Percentiles rank a stretch among this genome's conserved stretches.
phyloP scores from a whole-genome alignment of 2,888 invertebrate genomes.

The Notodonta ziczac region DNA sequence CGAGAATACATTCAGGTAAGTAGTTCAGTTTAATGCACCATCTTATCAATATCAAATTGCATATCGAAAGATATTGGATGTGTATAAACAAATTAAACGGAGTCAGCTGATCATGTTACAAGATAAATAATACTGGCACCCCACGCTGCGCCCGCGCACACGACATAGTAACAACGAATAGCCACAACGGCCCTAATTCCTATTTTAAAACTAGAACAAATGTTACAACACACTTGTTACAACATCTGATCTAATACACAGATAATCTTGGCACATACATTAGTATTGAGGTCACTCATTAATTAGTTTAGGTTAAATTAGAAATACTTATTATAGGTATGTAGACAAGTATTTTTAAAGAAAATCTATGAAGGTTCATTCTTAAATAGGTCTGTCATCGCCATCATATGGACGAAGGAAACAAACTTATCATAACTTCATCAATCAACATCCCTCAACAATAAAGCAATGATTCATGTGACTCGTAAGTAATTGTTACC shows the following conservation, averaged over 20 bases:
- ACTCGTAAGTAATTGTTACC: conserved; percentile 11
- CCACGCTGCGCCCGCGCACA: conserved; percentile 15
- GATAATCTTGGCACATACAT: not conserved
- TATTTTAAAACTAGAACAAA: conserved; percentile 20
- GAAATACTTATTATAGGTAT: not conserved
- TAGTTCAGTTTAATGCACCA: too few relatives aligned
- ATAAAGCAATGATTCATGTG: conserved; percentile 19
- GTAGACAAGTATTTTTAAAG: too few relatives aligned
- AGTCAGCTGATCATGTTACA: conserved; percentile 9
- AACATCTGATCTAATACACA: not conserved
- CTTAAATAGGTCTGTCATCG: too few relatives aligned
- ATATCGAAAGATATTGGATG: not conserved
- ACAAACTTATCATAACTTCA: not conserved
- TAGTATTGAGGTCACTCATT: not conserved
- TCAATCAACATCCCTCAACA: not conserved
- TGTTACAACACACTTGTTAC: conserved; percentile 12
- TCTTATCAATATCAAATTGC: not conserved
- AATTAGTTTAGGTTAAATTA: not conserved
- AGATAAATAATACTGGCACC: conserved; percentile 16
- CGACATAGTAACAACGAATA: conserved; percentile 9
- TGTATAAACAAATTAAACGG: not conserved
- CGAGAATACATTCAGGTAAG: too few relatives aligned
- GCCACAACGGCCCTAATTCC: conserved; percentile 17
- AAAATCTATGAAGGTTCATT: too few relatives aligned
- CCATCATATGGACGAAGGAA: too few relatives aligned